Percentiles rank a stretch among this genome's conserved stretches.
Evolutionary conservation across 1,140 invertebrate genomes (phyloP).

Genomic region (Coelopa frigida): DNA sequence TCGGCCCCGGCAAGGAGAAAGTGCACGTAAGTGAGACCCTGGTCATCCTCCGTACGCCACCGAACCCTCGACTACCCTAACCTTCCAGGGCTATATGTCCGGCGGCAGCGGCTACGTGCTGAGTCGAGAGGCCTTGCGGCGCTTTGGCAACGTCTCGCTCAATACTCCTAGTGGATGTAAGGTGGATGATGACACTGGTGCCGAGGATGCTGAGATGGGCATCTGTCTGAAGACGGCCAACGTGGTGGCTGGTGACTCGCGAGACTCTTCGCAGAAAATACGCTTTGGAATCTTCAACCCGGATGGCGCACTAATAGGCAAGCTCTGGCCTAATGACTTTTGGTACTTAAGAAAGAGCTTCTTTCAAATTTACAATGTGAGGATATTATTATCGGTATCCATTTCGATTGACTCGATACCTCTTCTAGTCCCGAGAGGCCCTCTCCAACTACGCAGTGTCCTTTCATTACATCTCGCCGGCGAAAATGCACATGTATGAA

Average conservation of each 20-base stretch:
- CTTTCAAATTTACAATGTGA: slow-evolving; percentile 62
- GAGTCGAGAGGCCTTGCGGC: slow-evolving; percentile 65
- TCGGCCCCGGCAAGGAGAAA: slow-evolving; percentile 7
- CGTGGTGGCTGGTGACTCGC: slow-evolving; percentile 76
- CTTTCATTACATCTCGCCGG: slow-evolving; percentile 88
- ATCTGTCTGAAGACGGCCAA: slow-evolving; percentile 75
- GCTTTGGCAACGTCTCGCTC: slow-evolving; percentile 65
- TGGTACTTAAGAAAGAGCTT: slow-evolving; percentile 35
- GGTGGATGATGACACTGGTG: slow-evolving; percentile 52
- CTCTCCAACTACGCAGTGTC: slow-evolving; percentile 94
- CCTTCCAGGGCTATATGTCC: slow-evolving; percentile 81
- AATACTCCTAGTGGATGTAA: slow-evolving; percentile 37
- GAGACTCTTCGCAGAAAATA: slow-evolving; percentile 71
- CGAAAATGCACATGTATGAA: slow-evolving; percentile 89
- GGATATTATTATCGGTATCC: neutral
- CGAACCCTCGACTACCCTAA: neutral
- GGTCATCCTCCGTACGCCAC: too few species aligned
- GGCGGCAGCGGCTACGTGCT: slow-evolving; percentile 89
- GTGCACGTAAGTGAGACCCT: too few species aligned
- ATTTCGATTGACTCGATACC: too few species aligned
- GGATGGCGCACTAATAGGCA: slow-evolving; percentile 13
- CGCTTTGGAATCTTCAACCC: slow-evolving; percentile 57
- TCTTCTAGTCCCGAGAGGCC: slow-evolving; percentile 79
- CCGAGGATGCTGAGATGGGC: slow-evolving; percentile 89
- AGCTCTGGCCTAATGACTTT: slow-evolving; percentile 18